Conservation (phyloP, 2,797 vertebrate species). For the Clarias laeviceps region DNA sequence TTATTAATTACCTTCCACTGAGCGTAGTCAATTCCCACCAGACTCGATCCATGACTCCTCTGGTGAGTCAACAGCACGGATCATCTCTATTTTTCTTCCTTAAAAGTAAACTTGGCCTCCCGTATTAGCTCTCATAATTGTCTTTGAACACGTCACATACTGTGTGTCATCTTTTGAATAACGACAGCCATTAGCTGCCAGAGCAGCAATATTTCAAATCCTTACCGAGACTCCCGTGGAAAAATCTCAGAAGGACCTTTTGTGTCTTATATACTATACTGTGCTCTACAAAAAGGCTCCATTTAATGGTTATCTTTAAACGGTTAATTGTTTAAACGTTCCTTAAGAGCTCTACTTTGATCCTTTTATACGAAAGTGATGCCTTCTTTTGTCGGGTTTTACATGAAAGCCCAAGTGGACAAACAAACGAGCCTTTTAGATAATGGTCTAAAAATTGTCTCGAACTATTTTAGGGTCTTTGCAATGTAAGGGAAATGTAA, state of each 20-base stretch:
- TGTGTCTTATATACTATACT: not conserved
- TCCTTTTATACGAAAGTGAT: not conserved
- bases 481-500: not conserved
- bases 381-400: not conserved
- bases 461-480: too few relatives aligned
- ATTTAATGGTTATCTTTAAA: not conserved
- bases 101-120: constrained; percentile 41
- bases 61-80: constrained; percentile 3
- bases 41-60: constrained; percentile 14
- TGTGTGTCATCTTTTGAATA: constrained; percentile 29
- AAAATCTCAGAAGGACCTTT: constrained; percentile 10
- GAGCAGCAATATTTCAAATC: constrained; percentile 30
- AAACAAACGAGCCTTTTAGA: not conserved
- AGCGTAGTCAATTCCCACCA: constrained; percentile 21
- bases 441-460: not conserved
- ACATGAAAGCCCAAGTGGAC: not conserved
- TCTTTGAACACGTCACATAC: constrained; percentile 11
- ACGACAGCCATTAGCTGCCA: constrained; percentile 32
- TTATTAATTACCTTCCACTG: constrained; percentile 40
- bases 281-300: not conserved
- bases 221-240: constrained; percentile 26
- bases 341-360: not conserved
- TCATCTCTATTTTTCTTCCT: constrained; percentile 38
- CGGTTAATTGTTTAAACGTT: not conserved
- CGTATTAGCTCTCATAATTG: constrained; percentile 33